Conservation (phyloP, 2,888 invertebrate genomes). For the Drosophila cyrtoloma region DNA sequence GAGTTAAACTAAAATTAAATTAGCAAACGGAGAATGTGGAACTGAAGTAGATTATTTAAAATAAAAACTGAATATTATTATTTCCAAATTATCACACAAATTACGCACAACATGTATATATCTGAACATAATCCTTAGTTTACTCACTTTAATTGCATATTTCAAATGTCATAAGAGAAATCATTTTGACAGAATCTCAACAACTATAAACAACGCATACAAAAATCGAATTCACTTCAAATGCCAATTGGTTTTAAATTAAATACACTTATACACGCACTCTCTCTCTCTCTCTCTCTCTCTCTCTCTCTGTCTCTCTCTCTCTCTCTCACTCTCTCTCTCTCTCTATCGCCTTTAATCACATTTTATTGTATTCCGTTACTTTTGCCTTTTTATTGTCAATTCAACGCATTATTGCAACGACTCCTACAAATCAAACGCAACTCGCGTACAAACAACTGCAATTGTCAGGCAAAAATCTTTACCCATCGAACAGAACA, state of each 20-base stretch:
- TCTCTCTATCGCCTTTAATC: conserved; percentile 24
- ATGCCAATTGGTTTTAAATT: conserved; percentile 12
- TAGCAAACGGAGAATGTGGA: neutral
- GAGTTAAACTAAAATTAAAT: conserved; percentile 6
- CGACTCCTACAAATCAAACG: conserved; percentile 11
- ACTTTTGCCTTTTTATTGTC: conserved; percentile 2
- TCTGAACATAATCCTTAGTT: neutral
- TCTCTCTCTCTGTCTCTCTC: too few relatives aligned
- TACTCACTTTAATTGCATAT: neutral
- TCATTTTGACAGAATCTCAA: neutral
- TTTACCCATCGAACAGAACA: conserved; percentile 12
- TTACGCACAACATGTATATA: neutral
- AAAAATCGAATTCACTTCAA: neutral
- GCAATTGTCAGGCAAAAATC: conserved; percentile 8
- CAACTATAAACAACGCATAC: neutral
- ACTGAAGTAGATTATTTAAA: neutral
- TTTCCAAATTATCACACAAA: neutral
- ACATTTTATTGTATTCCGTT: conserved; percentile 28
- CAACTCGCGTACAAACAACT: conserved; percentile 27
- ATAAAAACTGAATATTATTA: neutral
- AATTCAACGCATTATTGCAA: conserved; percentile 39
- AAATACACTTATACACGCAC: conserved; percentile 4
- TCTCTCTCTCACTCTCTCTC: too few relatives aligned
- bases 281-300: neutral
- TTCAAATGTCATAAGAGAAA: neutral